Evolutionary conservation across 1,140 invertebrate species (phyloP).

Genomic region (Pristionchus pacificus): DNA sequence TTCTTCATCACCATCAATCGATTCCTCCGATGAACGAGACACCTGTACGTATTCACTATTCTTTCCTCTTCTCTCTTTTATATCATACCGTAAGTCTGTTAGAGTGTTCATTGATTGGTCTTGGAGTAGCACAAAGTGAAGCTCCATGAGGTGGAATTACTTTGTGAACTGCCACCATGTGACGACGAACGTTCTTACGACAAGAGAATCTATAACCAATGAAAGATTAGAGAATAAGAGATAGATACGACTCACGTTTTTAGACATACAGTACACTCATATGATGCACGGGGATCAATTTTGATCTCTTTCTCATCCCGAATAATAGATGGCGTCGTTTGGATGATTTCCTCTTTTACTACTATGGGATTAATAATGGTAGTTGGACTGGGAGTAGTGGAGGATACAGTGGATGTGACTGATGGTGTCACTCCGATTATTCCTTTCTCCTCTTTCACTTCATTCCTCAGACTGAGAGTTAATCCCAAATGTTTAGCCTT

Average conservation of each 20-base stretch:
- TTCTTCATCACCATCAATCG: too few species aligned
- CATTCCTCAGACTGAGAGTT: background rate
- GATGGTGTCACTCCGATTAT: background rate
- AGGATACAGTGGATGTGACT: too few species aligned
- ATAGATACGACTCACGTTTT: background rate
- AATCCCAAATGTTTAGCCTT: conserved; percentile 1
- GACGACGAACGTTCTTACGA: conserved; percentile 47
- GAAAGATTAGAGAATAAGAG: background rate
- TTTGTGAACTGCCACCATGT: conserved; percentile 45
- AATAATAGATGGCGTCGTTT: too few species aligned
- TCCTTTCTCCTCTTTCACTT: background rate
- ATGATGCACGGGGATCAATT: background rate
- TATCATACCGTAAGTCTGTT: too few species aligned
- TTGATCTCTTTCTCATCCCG: background rate
- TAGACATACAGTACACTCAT: background rate
- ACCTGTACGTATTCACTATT: too few species aligned
- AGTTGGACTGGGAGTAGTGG: too few species aligned
- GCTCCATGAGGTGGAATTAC: conserved; percentile 18
- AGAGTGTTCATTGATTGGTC: too few species aligned
- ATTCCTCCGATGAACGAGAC: too few species aligned
- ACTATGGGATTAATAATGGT: too few species aligned
- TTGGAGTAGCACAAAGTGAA: conserved; percentile 1
- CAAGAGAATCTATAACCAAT: conserved; percentile 41
- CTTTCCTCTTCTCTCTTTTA: too few species aligned
- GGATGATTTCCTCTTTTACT: too few species aligned